Conservation (phyloP, 2,113 vertebrate genomes). For the Oncorhynchus masou region DNA sequence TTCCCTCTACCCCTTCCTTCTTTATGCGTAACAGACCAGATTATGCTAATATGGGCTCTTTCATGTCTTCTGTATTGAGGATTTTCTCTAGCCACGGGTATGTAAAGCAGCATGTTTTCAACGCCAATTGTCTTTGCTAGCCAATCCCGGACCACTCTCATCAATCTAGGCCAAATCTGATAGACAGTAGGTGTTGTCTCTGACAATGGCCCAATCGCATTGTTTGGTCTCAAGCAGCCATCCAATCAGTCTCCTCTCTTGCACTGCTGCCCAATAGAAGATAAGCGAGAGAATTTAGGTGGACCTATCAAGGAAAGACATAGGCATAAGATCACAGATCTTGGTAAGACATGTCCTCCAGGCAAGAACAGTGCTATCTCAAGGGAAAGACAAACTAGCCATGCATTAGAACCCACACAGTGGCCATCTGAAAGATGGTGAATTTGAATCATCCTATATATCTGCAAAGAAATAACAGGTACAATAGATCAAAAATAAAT, state of each 20-base stretch:
- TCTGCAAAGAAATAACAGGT: too few species aligned
- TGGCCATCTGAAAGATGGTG: too few species aligned
- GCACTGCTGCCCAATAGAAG: not conserved
- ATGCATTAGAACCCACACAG: too few species aligned
- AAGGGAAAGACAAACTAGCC: too few species aligned
- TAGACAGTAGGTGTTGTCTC: slow-evolving; percentile 13
- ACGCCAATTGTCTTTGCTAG: slow-evolving; percentile 43
- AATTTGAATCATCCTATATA: too few species aligned
- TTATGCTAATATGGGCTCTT: slow-evolving; percentile 62
- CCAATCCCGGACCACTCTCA: slow-evolving; percentile 32
- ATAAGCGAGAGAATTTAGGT: too few species aligned
- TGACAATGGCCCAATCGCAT: slow-evolving; percentile 5
- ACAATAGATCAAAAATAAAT: too few species aligned
- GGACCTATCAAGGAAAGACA: too few species aligned
- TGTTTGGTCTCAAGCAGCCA: not conserved
- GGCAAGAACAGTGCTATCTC: too few species aligned
- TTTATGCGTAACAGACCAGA: slow-evolving; percentile 40
- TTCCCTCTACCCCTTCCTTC: slow-evolving; percentile 13
- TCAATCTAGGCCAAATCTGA: slow-evolving; percentile 22
- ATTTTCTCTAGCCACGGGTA: slow-evolving; percentile 46
- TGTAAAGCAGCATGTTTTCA: slow-evolving; percentile 50
- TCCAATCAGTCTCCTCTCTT: not conserved
- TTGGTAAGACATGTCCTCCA: too few species aligned
- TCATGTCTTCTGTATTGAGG: slow-evolving; percentile 51
- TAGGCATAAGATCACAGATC: too few species aligned